Conservation (phyloP, 2,888 invertebrate genomes). For the Zygothrica quintamaculata region DNA sequence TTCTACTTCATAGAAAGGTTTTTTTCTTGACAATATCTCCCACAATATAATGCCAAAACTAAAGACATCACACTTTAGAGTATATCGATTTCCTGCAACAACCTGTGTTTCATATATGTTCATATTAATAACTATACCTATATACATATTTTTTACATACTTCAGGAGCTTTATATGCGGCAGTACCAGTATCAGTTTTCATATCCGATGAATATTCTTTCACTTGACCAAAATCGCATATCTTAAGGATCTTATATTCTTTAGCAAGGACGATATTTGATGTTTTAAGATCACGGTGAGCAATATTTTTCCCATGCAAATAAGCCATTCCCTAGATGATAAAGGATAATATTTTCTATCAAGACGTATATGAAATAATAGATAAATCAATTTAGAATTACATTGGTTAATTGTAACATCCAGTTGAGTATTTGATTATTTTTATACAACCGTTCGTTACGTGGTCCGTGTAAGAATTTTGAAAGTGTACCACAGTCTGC, state of each 20-base stretch:
- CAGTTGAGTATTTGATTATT: constrained; percentile 1
- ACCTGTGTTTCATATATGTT: not conserved
- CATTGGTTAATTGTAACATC: constrained; percentile 20
- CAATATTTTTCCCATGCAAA: constrained; percentile 6
- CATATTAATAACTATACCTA: not conserved
- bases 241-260: not conserved
- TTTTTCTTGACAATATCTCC: constrained; percentile 12
- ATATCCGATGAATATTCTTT: not conserved
- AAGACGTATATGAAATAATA: not conserved
- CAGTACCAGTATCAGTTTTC: not conserved
- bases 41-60: constrained; percentile 23
- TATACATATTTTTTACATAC: constrained; percentile 2
- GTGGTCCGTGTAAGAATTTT: not conserved
- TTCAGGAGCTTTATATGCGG: constrained; percentile 18
- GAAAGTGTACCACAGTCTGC: constrained; percentile 8
- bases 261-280: constrained; percentile 6
- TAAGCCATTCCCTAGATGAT: constrained; percentile 7
- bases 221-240: constrained; percentile 19
- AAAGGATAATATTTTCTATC: not conserved
- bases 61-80: constrained; percentile 14
- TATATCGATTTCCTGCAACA: not conserved
- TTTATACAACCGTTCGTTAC: not conserved
- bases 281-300: constrained; percentile 22
- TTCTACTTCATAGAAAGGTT: constrained; percentile 4
- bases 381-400: not conserved